A percentile compares a stretch with the other conserved stretches of the same genome.
Evolutionary conservation across 2,113 vertebrate genomes (phyloP).

Genomic region (Phoxinus phoxinus): DNA sequence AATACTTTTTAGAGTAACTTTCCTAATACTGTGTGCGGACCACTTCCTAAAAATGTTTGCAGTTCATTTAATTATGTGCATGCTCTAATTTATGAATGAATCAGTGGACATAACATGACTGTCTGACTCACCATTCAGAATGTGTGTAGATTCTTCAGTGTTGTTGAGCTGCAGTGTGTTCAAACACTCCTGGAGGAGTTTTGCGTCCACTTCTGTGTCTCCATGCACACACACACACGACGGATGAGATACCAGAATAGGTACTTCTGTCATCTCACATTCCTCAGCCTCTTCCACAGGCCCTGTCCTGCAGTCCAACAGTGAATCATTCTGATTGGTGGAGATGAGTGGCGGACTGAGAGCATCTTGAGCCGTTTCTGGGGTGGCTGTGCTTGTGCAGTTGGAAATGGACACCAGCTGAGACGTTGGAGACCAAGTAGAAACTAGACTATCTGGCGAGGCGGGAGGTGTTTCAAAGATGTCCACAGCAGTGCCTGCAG

Average conservation of each 20-base stretch:
- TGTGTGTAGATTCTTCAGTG: conserved; percentile 52
- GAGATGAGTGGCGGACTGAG: conserved; percentile 41
- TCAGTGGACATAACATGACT: background rate
- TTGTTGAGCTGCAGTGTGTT: conserved; percentile 60
- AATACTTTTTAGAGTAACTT: too few relatives aligned
- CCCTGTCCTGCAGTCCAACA: background rate
- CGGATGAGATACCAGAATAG: background rate
- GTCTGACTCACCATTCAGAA: conserved; percentile 64
- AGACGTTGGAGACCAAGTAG: conserved; percentile 18
- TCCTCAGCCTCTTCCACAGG: conserved; percentile 30
- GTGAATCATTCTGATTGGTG: background rate
- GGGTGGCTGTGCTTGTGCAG: background rate
- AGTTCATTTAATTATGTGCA: background rate
- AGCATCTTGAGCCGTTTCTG: background rate
- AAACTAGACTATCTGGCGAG: conserved; percentile 58
- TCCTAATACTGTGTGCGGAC: too few relatives aligned
- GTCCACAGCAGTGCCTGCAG: conserved; percentile 64
- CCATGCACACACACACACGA: conserved; percentile 26
- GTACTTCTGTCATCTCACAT: background rate
- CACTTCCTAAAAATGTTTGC: background rate
- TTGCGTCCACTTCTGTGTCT: conserved; percentile 53
- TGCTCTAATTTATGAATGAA: background rate
- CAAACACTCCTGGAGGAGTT: conserved; percentile 70
- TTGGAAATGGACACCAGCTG: conserved; percentile 48
- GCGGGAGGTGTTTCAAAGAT: conserved; percentile 71